These are phyloP conservation scores for Lemur catta DNA, from an alignment of 2,797 vertebrate species.

Conservation along the genomic window DNA sequence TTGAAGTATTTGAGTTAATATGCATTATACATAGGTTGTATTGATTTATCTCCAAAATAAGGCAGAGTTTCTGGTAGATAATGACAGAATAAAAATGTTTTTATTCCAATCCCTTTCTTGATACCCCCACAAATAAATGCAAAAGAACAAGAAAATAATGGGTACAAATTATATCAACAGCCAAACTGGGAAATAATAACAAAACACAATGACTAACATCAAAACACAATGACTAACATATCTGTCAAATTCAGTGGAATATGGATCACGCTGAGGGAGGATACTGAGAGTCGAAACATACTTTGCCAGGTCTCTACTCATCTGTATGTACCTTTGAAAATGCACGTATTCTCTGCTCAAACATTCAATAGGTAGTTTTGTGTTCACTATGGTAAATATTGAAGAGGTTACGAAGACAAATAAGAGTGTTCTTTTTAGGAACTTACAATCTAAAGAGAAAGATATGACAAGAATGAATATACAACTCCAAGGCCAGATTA, in stretches of 20 bases:
- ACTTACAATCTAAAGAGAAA: not conserved
- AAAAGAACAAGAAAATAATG: not conserved
- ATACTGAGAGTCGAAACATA: not conserved
- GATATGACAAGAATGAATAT: not conserved
- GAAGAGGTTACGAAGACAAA: not conserved
- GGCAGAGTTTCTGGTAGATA: not conserved
- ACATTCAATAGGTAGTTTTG: not conserved
- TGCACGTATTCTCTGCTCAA: not conserved
- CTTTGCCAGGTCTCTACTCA: not conserved
- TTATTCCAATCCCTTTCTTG: not conserved
- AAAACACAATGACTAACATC: not conserved
- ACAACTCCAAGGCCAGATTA: not conserved
- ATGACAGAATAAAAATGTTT: not conserved
- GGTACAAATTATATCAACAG: not conserved
- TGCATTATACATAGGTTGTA: not conserved
- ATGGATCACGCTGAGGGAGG: not conserved
- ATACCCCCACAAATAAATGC: not conserved
- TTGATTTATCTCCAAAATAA: not conserved
- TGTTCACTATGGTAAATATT: not conserved
- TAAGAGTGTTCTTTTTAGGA: not conserved
- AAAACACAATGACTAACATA: not conserved
- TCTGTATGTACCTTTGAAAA: not conserved
- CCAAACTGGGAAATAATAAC: not conserved
- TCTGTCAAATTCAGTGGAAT: not conserved
- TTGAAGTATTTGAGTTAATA: not conserved